Base-by-base conservation (phyloP, 2,797 vertebrate species). In the Rhabdomys pumilio region DNA sequence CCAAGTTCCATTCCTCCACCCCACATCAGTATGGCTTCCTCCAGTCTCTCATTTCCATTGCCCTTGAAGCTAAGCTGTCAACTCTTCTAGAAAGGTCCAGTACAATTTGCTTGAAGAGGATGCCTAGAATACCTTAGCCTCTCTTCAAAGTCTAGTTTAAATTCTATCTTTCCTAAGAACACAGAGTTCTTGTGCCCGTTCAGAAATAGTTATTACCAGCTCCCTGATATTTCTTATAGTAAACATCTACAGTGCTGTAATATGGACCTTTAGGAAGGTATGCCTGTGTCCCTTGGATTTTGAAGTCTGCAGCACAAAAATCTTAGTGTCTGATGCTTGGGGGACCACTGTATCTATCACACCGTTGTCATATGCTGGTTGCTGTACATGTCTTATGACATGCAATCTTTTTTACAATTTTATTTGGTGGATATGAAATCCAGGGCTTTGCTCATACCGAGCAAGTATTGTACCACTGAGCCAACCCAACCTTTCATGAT, bases 141-240 rank as follows among this genome's bases (percentile, higher is more conserved):
- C 55, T 63, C 63, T 63, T 76, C 50, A 12, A 81, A 29, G n/a
- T 92, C 57, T 76, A 59, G 34, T 92, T 89, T 22, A 63, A 91
- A 86, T 93, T 92, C 29, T 81, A 14, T 50, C 41, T 44, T 89
- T 90, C 94, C 41, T 47, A 93, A 90, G 76, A 91, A 93, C 14
- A 93, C 44, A 84, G 75, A 84, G 82, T 77, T 61, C 55, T 77
- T 75, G 31, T 6, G 65, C 13, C 20, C 41, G 80, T 24, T 93
- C 26, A 59, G 34, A 92, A 90, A 72, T 59, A 63, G 57, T 93
- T 93, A 90, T 93, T 34, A 17, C 41, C 22, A 82, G 55, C 7
- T 86, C 44, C 15, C 13, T 67, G 41, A 83, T 82, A 75, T 2
- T 77, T 77, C 89, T 87, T 72, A 41, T 1, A 50, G 53, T 50